Evolutionary conservation across 2,797 vertebrate genomes (phyloP), one percentile per base, ranked within the genome.

Genomic region (Nyctibius grandis): DNA sequence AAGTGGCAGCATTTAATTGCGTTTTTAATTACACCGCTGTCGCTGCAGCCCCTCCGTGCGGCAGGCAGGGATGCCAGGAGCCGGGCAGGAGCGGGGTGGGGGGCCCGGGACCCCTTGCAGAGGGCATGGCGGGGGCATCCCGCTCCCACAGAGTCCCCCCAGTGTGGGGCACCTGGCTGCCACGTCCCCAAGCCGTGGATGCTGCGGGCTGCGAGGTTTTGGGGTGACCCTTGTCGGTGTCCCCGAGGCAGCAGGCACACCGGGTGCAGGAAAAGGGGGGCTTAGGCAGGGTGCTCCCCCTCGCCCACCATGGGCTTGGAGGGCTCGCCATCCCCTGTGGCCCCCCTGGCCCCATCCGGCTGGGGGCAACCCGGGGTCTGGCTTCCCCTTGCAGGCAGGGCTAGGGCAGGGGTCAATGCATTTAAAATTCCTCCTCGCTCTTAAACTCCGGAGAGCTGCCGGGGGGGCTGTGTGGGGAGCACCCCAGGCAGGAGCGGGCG

Each of bases 1-100:
- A 97, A 97, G 97, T 97, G 96, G 95, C 96, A 95, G 95, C 21
- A 15, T 96, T 96, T 97, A 97, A 97, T 97, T 97, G 95, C 86
- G 25, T 94, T 97, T 97, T 97, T 97, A 97, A 97, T 97, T 97
- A 97, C 95, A 92, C 88, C 34, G 33, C 93, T 91, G 75, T 94
- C 79, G 60, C 67, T 1, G 9, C 84, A 94, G 92, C 89, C 95
- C 92, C 91, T 73, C 74, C 0, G 0, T 0, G 6, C n/a, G 5
- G 85, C 67, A 80, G 89, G 85, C 61, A 12, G 61, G 48, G 81
- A 84, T 89, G 74, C 74, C 22, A 1, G 19, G 38, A 90, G 45
- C 54, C 0, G 6, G 70, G 54, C 94, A 90, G 81, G 42, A 94
- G 50, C 5, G 1, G 59, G 89, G 48, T 34, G 74, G 64, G 82